Base-by-base conservation (phyloP, 92 coral and sea anemone genomes). In the Muricea muricata region DNA sequence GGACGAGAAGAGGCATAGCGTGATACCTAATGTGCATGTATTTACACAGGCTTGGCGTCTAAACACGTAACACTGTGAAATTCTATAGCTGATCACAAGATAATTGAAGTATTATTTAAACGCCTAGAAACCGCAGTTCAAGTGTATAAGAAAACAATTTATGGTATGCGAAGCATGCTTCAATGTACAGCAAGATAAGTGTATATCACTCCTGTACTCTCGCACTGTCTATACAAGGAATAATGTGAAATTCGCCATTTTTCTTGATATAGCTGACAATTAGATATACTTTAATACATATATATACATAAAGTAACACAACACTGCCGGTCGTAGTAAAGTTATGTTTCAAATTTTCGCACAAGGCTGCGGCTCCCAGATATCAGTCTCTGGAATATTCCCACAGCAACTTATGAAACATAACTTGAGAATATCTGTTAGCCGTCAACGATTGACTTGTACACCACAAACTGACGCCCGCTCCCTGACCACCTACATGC, bases 161-260 rank as follows among this genome's bases (percentile, higher is more conserved):
- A 7, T 4, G 80, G 80, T 13, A 75, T 75, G 39, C 65, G 11
- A 50, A 35, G 65, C 65, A 75, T 75, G 80, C 33, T 23, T 28
- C 65, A 75, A 71, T 75, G 80, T 47, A 50, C 80, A 75, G 23
- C 50, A 57, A 75, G 80, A 75, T 48, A 75, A 75, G 80, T 75
- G 79, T 12, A 41, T 23, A 29, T 23, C 7, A 9, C 56, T 29
- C 56, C 9, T 39, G 57, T 17, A 50, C 34, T 50, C 56, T n/a
- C 37, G 79, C 24, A 61, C n/a, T 40, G 56, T 23, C 60, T 42
- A 28, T 73, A 42, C 70, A 63, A 63, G 37, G n/a, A 63, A 63
- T 25, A 63, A 24, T 63, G 20, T 63, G n/a, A 63, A 5, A 26
- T 12, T 5, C 34, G 23, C 37, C 15, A 28, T 28, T 37, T 63